Conservation (phyloP, 2,113 vertebrate genomes). For the Trogon surrucura region DNA sequence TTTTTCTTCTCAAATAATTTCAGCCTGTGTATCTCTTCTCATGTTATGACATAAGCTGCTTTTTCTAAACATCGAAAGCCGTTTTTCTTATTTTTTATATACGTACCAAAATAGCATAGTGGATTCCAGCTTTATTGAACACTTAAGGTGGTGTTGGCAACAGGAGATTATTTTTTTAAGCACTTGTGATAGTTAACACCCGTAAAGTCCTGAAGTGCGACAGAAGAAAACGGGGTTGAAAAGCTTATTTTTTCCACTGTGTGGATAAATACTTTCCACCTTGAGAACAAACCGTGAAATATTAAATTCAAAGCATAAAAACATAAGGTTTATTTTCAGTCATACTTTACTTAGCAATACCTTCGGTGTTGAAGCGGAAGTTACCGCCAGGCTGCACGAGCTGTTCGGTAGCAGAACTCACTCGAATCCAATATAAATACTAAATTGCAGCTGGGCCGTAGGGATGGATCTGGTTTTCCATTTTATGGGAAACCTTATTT, state of each 20-base stretch:
- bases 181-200: not conserved
- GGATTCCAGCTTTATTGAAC: conserved; percentile 21
- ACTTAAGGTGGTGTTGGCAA: conserved; percentile 4
- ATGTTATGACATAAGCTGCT: not conserved
- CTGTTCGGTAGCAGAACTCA: not conserved
- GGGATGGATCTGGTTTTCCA: not conserved
- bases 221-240: not conserved
- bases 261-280: not conserved
- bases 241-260: not conserved
- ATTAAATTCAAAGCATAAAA: not conserved
- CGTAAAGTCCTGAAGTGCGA: not conserved
- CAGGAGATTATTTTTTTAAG: not conserved
- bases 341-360: not conserved
- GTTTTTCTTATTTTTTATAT: not conserved
- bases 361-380: not conserved
- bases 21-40: not conserved
- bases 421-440: not conserved
- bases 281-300: not conserved
- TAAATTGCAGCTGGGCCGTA: not conserved
- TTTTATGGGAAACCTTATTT: not conserved
- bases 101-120: not conserved
- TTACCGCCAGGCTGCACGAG: rapidly evolving
- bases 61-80: not conserved
- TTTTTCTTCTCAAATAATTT: not conserved
- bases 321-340: not conserved